Conservation (phyloP, 2,113 vertebrate genomes). For the Aptenodytes forsteri region DNA sequence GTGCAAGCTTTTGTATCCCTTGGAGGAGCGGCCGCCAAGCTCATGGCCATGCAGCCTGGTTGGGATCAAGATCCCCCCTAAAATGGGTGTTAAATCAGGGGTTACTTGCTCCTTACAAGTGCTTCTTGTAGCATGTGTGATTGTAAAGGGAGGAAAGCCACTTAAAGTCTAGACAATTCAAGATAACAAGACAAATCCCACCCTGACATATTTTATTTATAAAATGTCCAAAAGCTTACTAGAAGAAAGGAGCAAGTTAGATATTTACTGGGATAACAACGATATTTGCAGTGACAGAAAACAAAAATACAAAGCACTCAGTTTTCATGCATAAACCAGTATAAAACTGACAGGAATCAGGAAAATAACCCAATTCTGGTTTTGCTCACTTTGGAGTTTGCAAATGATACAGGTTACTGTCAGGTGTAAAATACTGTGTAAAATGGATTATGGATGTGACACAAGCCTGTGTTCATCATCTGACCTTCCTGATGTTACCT, state of each 20-base stretch:
- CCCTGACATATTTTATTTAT: neutral
- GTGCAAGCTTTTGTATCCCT: neutral
- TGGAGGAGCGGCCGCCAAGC: neutral
- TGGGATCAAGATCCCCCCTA: neutral
- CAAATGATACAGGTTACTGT: neutral
- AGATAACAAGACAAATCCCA: neutral
- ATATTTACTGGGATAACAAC: neutral
- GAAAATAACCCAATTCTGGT: neutral
- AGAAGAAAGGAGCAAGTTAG: neutral
- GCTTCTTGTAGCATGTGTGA: neutral
- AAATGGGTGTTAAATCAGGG: neutral
- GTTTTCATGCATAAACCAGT: neutral
- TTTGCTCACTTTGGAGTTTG: neutral
- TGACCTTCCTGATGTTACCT: neutral
- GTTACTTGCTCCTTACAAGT: neutral
- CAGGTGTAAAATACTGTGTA: neutral
- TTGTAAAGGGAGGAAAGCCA: neutral
- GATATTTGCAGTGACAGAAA: constrained; percentile 12
- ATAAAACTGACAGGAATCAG: neutral
- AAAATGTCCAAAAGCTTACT: neutral
- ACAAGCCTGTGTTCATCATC: neutral
- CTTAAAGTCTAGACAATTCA: neutral
- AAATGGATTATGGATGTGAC: neutral
- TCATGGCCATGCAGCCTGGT: accelerated
- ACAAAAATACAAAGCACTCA: neutral